phyloP scores from a whole-genome alignment of 2,113 vertebrate genomes.

The Lethenteron reissneri region DNA sequence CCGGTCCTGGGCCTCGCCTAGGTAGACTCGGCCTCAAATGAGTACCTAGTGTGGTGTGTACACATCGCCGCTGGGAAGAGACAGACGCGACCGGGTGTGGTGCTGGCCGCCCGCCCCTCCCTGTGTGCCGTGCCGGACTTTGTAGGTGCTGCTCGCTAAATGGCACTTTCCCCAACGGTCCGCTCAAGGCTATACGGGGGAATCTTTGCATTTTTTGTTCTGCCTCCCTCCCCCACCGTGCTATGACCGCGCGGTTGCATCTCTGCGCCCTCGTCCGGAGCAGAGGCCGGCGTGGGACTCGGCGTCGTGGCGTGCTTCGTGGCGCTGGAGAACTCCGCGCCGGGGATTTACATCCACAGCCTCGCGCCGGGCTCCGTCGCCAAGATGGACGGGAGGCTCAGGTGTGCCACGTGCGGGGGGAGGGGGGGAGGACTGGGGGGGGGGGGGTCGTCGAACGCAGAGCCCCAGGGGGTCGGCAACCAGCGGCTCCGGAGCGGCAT shows the following conservation, averaged over 20 bases:
- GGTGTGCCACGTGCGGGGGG: slow-evolving; percentile 24
- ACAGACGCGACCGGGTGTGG: no score
- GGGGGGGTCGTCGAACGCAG: not conserved
- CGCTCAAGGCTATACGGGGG: not conserved
- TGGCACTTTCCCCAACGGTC: not conserved
- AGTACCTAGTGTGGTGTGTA: no score
- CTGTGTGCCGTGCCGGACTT: no score
- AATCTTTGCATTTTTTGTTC: not conserved
- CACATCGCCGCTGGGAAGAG: no score
- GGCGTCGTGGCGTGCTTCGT: slow-evolving; percentile 78
- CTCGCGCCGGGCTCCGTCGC: slow-evolving; percentile 72
- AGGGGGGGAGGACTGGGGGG: not conserved
- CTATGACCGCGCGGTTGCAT: not conserved
- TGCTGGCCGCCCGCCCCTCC: no score
- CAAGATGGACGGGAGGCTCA: slow-evolving; percentile 78
- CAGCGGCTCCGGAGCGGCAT: no score
- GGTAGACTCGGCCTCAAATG: no score
- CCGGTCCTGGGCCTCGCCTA: no score
- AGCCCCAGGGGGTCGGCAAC: no score
- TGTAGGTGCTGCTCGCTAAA: not conserved
- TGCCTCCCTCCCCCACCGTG: not conserved
- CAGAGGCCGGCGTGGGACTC: slow-evolving; percentile 64
- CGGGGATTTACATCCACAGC: slow-evolving; percentile 82
- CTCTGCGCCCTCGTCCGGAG: slow-evolving; percentile 6
- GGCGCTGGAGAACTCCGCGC: slow-evolving; percentile 48